phyloP scores from a whole-genome alignment of 2,113 vertebrate genomes.

The human (Homo sapiens) region GRCh38 chr5:90421501-90422000 shows the following conservation, averaged over 20 bases:
- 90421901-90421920: not conserved
- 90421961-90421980: not conserved
- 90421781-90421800: slow-evolving; percentile 30
- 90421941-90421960: not conserved
- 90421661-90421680: slow-evolving; percentile 26
- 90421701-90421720: slow-evolving; percentile 2
- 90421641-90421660: not conserved
- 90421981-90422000: not conserved
- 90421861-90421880: slow-evolving; percentile 2
- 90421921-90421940: not conserved
- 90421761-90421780: slow-evolving; percentile 11
- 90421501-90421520: not conserved
- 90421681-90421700: slow-evolving; percentile 7
- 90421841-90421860: slow-evolving; percentile 16
- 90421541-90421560: not conserved
- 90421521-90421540: not conserved
- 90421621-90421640: not conserved
- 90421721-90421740: slow-evolving; percentile 34
- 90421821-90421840: not conserved
- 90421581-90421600: not conserved
- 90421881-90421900: slow-evolving; percentile 16
- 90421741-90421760: slow-evolving; percentile 21
- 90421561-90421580: not conserved
- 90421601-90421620: not conserved
- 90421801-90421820: slow-evolving; percentile 2